Evolutionary conservation across 1,140 invertebrate species (phyloP).

Genomic region (Drosophila chauvacae): DNA sequence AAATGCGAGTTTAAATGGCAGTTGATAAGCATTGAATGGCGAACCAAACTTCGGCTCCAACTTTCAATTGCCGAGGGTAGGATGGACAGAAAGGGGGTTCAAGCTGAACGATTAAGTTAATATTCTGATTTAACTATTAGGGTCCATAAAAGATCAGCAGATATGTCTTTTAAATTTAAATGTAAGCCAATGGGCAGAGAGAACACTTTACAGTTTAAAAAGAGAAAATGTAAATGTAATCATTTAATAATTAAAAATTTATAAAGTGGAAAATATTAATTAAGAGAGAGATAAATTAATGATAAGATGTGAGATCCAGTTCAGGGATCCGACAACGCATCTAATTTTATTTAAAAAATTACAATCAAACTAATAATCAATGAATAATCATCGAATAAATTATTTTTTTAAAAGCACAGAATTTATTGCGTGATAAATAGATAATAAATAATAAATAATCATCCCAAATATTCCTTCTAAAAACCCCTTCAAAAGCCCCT

Average conservation of each 20-base stretch:
- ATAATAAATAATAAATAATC: too few species aligned
- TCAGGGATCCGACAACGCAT: too few species aligned
- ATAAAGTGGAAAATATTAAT: too few species aligned
- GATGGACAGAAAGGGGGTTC: neutral
- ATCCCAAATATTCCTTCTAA: neutral
- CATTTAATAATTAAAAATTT: neutral
- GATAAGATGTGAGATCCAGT: too few species aligned
- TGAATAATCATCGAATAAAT: too few species aligned
- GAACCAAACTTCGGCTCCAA: slow-evolving; percentile 23
- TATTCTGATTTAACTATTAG: neutral
- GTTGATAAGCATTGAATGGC: slow-evolving; percentile 60
- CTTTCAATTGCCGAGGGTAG: slow-evolving; percentile 41
- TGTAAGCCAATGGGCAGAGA: neutral
- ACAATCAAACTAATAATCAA: too few species aligned
- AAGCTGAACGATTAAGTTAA: neutral
- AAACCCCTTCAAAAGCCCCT: too few species aligned
- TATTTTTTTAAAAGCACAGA: too few species aligned
- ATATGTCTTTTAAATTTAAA: neutral
- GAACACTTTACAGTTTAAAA: neutral
- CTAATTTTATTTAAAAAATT: too few species aligned
- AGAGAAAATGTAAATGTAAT: neutral
- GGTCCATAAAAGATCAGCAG: neutral
- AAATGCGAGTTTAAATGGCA: slow-evolving; percentile 65
- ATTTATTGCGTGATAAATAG: too few species aligned
- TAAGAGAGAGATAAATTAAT: too few species aligned